Conservation (phyloP, 1,140 invertebrate species). For the Capitella teleta region DNA sequence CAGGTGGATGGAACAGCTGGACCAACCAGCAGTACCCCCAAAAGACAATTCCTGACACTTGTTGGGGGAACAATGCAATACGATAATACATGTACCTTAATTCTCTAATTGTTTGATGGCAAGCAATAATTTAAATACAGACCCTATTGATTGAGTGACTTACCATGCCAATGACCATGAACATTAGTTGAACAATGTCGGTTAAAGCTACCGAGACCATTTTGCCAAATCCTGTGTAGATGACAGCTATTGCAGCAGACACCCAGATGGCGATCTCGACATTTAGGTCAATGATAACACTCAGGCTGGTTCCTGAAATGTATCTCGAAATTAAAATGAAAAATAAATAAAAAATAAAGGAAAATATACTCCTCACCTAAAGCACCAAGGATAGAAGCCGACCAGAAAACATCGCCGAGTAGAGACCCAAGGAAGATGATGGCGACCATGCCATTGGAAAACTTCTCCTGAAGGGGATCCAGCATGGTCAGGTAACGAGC, state of each 20-base stretch:
- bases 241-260: constrained; percentile 27
- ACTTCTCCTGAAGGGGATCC: constrained; percentile 30
- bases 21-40: no score
- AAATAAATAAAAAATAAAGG: constrained; percentile 2
- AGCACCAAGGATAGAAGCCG: constrained; percentile 35
- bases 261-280: constrained; percentile 24
- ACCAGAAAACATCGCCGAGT: constrained; percentile 37
- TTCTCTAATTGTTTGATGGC: no score
- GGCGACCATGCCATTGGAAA: constrained; percentile 20
- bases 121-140: no score
- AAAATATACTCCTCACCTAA: constrained; percentile 21
- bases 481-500: constrained; percentile 33
- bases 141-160: no score
- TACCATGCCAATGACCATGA: constrained; percentile 32
- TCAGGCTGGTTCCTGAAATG: constrained; percentile 28
- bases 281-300: constrained; percentile 27
- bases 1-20: no score
- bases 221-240: constrained; percentile 35
- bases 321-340: neutral
- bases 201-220: constrained; percentile 39
- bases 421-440: constrained; percentile 29
- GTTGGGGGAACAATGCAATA: no score
- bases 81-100: no score
- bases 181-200: constrained; percentile 30
- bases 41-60: no score